Evolutionary conservation across 2,888 invertebrate genomes (phyloP), one percentile per base, ranked within the genome.

Genomic region (Pteria penguin): DNA sequence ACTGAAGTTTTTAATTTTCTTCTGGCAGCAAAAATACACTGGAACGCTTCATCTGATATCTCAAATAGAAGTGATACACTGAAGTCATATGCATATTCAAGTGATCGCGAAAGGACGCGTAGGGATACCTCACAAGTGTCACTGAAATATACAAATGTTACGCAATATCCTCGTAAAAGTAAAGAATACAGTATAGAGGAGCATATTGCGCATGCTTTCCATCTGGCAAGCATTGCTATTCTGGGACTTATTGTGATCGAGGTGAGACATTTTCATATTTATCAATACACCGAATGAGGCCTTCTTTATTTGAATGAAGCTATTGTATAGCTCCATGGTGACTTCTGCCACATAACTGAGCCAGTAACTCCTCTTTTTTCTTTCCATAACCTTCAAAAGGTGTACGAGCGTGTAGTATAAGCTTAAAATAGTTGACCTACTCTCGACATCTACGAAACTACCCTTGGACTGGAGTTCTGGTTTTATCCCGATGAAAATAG

Each of bases 131-230:
- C 45, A 45, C 45, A 45, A 45, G 18, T 45, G 11, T 45, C 45
- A 45, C 8, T 45, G 45, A 45, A 8, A 18, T 45, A 14, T 45
- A 45, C 8, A 14, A 45, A 45, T 45, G 45, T 45, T 8, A 45
- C 45, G 18, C 8, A 45, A 18, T 45, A 45, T 45, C 45, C 8
- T 29, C n/a, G 27, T 31, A 55, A 55, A 3, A 24, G 57, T n/a
- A 62, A 70, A 11, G 68, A 57, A 8, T 79, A 84, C 65, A 79
- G 82, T 58, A 76, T 87, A 29, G 82, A 87, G 66, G 87, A 86
- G 70, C 75, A 83, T 11, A 86, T 89, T 60, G 89, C 88, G 60
- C 87, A 88, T 70, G 85, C 86, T n/a, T 86, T 86, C 66, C 89
- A 89, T 75, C 84, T 85, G 65, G 85, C 84, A 62, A 89, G 89